Base-by-base conservation (phyloP, 2,888 invertebrate species). In the Acrobasis repandana region DNA sequence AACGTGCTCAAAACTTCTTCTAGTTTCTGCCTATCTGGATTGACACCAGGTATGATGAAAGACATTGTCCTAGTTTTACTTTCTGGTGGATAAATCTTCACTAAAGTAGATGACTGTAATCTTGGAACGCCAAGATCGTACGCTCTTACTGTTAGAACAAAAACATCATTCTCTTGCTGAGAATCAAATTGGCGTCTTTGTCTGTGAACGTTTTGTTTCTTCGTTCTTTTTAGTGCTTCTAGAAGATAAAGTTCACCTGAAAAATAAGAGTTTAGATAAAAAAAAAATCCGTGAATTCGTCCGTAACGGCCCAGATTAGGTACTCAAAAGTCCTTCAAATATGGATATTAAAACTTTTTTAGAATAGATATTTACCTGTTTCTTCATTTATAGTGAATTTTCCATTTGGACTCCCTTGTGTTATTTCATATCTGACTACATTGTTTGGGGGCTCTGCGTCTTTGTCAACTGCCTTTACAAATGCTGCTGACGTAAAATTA, bases 381-480 rank as follows among this genome's bases (percentile, higher is more conserved):
- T 95, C 93, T 76, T 95, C 95, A 81, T 97, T 94, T 50, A 97
- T 87, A 20, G 94, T 86, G 81, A 97, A 96, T 80, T 96, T 95
- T 68, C 95, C 95, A 58, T 95, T 95, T 72, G 93, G 94, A 80
- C 96, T 96, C 43, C 96, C 96, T 75, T 95, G 94, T 68, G 96
- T 93, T 58, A 98, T 93, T 91, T 97, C 96, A 82, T 97, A 98
- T 77, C 95, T 94, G 20, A 98, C 94, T 77, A 95, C 94, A 84
- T 97, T 97, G 85, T 98, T 98, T 56, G 97, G 97, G 54, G 95
- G 90, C 67, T 96, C 96, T 18, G 96, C 94, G 83, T 98, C 98
- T 75, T 93, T 94, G 83, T 98, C 98, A 64, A 93, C 93, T 56
- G 98, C 98, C 91, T 95, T 96, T 61, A 97, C 94, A 72, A 95